Conservation (phyloP, 1,140 invertebrate genomes). For the Metaphire vulgaris region DNA sequence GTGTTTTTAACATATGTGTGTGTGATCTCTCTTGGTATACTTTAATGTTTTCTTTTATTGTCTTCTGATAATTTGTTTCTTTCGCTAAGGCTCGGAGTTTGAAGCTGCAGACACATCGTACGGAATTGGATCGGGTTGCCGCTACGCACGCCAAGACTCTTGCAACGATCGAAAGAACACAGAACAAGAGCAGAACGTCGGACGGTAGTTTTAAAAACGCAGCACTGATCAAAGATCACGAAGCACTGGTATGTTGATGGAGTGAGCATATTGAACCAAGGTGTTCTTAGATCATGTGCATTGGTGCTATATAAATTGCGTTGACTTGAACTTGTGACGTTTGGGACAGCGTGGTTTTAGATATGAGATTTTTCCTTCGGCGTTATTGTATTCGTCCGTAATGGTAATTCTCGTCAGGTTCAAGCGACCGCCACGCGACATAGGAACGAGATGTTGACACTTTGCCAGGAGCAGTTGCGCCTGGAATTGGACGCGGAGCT, state of each 20-base stretch:
- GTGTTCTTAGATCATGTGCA: no score
- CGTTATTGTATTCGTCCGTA: no score
- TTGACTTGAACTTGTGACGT: no score
- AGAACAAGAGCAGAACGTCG: not conserved
- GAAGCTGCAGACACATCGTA: not conserved
- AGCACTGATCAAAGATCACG: not conserved
- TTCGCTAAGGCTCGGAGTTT: not conserved
- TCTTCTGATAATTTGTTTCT: not conserved
- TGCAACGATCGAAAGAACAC: not conserved
- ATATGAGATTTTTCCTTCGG: no score
- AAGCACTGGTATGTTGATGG: not conserved
- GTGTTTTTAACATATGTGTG: no score
- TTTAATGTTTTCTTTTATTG: not conserved
- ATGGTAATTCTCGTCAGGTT: no score
- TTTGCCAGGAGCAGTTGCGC: conserved; percentile 64
- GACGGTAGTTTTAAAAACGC: not conserved
- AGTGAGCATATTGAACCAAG: no score
- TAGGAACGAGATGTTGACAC: conserved; percentile 55
- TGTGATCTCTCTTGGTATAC: no score
- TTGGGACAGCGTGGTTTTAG: no score
- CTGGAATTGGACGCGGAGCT: conserved; percentile 72
- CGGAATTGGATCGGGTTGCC: not conserved
- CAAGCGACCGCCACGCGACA: not conserved
- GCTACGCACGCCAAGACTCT: not conserved
- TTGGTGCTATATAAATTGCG: no score